A percentile compares a stretch with the other conserved stretches of the same genome.
These are phyloP conservation scores for Rhagophthalmus giganteus DNA, from an alignment of 2,888 invertebrate genomes.

Conservation along the genomic window DNA sequence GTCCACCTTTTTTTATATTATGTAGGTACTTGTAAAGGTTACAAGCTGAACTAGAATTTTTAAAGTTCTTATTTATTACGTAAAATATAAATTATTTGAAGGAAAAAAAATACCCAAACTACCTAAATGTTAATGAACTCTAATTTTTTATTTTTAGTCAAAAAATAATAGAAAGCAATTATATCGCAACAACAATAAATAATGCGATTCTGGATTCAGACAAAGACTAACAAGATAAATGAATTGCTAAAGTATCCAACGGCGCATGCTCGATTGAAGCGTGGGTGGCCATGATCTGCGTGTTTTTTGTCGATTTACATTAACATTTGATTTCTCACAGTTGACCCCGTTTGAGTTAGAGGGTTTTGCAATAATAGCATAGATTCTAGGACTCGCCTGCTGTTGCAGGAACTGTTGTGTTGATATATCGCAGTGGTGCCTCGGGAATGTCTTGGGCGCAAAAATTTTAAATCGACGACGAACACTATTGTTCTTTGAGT, in stretches of 20 bases:
- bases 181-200: no score
- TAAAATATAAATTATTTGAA: no score
- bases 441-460: conserved; percentile 28
- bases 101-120: no score
- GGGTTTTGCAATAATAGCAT: conserved; percentile 44
- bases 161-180: no score
- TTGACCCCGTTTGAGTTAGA: conserved; percentile 49
- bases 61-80: no score
- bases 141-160: no score
- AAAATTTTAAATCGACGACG: conserved; percentile 24
- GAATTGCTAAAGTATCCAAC: conserved; percentile 26
- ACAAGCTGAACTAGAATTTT: no score
- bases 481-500: conserved; percentile 24
- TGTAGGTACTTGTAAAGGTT: no score
- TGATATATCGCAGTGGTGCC: conserved; percentile 34
- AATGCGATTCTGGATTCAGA: no score
- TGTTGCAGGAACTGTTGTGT: conserved; percentile 26
- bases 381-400: conserved; percentile 31
- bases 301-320: conserved; percentile 43
- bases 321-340: conserved; percentile 50
- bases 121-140: no score
- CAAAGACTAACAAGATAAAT: no score
- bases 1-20: no score
- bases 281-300: conserved; percentile 49
- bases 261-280: conserved; percentile 31